Base-by-base conservation (phyloP, 1,140 invertebrate species). In the Drosophila mauritiana region DNA sequence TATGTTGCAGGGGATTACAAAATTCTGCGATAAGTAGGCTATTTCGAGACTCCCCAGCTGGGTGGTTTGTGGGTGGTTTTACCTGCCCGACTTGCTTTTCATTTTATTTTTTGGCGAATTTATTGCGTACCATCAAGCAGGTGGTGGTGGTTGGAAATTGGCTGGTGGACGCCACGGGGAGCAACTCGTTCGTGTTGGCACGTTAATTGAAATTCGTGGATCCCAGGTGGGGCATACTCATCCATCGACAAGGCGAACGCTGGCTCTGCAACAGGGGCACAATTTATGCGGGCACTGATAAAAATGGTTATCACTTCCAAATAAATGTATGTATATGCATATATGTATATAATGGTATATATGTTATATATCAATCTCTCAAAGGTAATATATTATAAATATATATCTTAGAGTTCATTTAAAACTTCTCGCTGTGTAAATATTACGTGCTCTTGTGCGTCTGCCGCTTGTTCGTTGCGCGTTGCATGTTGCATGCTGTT, bases 191-290 rank as follows among this genome's bases (percentile, higher is more conserved):
- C 85, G 59, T 84, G 84, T 57, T 74, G 84, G 84, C 63, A 89
- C 80, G 77, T 89, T 89, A 89, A 89, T 89, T 89, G 84, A 90
- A 89, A 89, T 89, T 89, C 84, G 84, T 84, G 68, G 73, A 53
- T 73, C 68, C 58, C 84, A 89, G 85, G 68, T 89, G 84, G 55
- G 76, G 79, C 76, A 67, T 52, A 65, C 79, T 64, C 62, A 79
- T 58, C 57, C 83, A 83, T 88, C 62, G 72, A 61, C 59, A 48
- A 12, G 20, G 31, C 11, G 34, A 39, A 22, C 52, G 31, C 52
- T 17, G 54, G 72, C 34, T 2, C 45, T 43, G 61, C 54, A 58
- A 64, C 20, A 37, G 36, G 15, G 0, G 43, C 45, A 40, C 52
- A 76, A 68, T 73, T 63, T 80, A 80, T 69, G 58, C 59, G 53